Conservation (phyloP, 2,888 invertebrate species). For the Unio delphinus region DNA sequence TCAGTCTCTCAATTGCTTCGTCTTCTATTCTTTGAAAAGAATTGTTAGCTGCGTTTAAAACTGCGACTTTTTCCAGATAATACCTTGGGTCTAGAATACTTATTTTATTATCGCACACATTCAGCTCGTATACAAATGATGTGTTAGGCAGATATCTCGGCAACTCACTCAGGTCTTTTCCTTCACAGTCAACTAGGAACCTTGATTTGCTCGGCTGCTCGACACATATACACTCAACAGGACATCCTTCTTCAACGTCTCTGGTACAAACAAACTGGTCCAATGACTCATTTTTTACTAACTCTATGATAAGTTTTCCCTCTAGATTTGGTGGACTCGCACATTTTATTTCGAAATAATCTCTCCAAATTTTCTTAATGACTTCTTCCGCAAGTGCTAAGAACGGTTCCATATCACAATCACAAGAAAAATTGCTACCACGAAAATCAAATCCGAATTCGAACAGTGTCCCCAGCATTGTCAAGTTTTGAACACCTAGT, state of each 20-base stretch:
- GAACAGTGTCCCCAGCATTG: too few relatives aligned
- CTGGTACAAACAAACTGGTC: conserved; percentile 3
- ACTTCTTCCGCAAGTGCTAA: too few relatives aligned
- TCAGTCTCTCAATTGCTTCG: not conserved
- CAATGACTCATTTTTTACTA: not conserved
- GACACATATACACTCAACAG: conserved; percentile 1
- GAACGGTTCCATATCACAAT: too few relatives aligned
- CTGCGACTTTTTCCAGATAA: not conserved
- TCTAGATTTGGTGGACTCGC: too few relatives aligned
- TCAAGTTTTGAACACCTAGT: too few relatives aligned
- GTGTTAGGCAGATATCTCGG: conserved; percentile 2
- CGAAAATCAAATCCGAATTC: too few relatives aligned
- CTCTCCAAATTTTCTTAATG: too few relatives aligned
- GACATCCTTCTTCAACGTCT: conserved; percentile 1
- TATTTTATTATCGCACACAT: conserved; percentile 6
- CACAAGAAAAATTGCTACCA: too few relatives aligned
- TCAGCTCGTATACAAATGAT: not conserved
- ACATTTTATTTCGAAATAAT: too few relatives aligned
- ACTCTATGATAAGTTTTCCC: too few relatives aligned
- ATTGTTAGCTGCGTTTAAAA: not conserved
- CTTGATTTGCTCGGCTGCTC: conserved; percentile 1
- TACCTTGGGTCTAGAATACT: not conserved
- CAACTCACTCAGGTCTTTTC: not conserved
- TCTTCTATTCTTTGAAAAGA: too few relatives aligned
- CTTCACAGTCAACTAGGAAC: conserved; percentile 5